These are phyloP conservation scores for Nomada ferruginata DNA, from an alignment of 2,888 invertebrate genomes.

Conservation along the genomic window DNA sequence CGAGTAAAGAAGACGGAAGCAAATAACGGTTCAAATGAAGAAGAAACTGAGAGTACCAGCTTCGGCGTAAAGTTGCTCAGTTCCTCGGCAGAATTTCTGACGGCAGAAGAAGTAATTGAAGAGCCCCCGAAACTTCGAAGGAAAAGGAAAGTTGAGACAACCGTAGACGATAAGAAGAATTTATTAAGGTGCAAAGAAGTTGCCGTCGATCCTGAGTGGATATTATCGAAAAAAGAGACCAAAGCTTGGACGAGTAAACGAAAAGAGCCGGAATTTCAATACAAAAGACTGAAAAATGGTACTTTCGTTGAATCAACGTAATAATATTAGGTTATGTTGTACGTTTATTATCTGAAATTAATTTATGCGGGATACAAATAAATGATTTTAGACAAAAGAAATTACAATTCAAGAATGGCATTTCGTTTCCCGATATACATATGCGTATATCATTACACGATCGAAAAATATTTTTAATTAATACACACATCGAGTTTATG, in stretches of 20 bases:
- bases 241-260: slow-evolving; percentile 73
- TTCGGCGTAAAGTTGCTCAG: slow-evolving; percentile 75
- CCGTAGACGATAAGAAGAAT: slow-evolving; percentile 30
- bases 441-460: no score
- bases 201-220: slow-evolving; percentile 70
- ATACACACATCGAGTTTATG: no score
- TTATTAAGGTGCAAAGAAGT: slow-evolving; percentile 70
- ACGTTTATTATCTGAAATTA: background rate
- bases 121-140: slow-evolving; percentile 40
- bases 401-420: background rate
- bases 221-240: slow-evolving; percentile 75
- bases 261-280: slow-evolving; percentile 75
- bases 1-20: slow-evolving; percentile 38
- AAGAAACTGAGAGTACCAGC: slow-evolving; percentile 7
- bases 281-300: slow-evolving; percentile 74
- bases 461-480: background rate
- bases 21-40: slow-evolving; percentile 10
- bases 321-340: slow-evolving; percentile 3
- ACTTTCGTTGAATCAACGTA: slow-evolving; percentile 69
- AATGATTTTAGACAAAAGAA: slow-evolving; percentile 8
- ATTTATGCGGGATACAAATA: slow-evolving; percentile 18
- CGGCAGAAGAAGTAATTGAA: slow-evolving; percentile 40
- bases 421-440: no score
- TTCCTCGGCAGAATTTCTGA: slow-evolving; percentile 62
- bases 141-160: slow-evolving; percentile 40